Conservation (phyloP, 2,797 vertebrate genomes). For the Enteromius treurensis region DNA sequence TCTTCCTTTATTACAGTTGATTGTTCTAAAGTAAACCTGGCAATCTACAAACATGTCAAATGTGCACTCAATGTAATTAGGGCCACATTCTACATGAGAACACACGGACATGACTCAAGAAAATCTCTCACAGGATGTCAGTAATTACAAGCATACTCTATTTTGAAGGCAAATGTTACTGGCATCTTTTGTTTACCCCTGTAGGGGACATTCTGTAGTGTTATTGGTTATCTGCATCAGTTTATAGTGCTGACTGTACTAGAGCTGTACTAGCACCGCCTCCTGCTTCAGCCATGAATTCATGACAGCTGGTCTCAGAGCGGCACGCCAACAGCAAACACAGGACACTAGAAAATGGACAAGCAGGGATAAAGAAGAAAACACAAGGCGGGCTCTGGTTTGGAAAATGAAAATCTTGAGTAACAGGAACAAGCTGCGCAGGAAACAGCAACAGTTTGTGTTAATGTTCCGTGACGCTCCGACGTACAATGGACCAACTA, state of each 20-base stretch:
- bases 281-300: not conserved
- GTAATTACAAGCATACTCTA: not conserved
- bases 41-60: not conserved
- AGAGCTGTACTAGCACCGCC: not conserved
- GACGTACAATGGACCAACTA: slow-evolving; percentile 18
- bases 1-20: not conserved
- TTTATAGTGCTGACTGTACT: not conserved
- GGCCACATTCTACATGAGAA: not conserved
- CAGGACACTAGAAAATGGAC: not conserved
- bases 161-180: not conserved
- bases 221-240: not conserved
- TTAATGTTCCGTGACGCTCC: slow-evolving; percentile 22
- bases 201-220: not conserved
- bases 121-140: slow-evolving; percentile 21
- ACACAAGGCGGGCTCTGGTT: not conserved
- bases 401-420: slow-evolving; percentile 23
- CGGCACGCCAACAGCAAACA: not conserved
- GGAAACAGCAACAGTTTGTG: slow-evolving; percentile 24
- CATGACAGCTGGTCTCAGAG: slow-evolving; percentile 3
- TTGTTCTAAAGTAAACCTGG: not conserved
- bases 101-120: slow-evolving; percentile 15
- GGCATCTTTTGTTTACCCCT: not conserved
- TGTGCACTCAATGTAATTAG: not conserved
- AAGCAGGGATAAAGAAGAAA: not conserved
- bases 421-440: slow-evolving; percentile 38